Base-by-base conservation (phyloP, 2,113 vertebrate species). In the Potamarius usumacintae region DNA sequence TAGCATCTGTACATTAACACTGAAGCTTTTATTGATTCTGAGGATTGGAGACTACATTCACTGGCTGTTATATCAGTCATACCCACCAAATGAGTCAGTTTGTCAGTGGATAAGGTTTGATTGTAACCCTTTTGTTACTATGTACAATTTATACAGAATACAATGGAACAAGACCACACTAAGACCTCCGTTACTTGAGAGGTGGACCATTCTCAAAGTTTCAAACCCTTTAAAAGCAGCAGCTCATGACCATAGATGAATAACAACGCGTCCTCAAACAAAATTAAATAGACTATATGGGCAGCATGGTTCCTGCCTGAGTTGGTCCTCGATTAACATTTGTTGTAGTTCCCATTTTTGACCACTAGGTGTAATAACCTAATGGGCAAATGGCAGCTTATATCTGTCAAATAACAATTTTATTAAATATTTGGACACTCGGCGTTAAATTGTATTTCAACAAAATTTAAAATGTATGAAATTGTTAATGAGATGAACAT, bases 1-100 rank as follows among this genome's bases (percentile, higher is more conserved):
- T 2, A 82, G 30, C 18, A 17, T 63, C 34, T 25, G 11, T 42
- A 82, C 48, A 84, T 57, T 57, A 69, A 30, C 15, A 27, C 72
- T 5, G 72, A 84, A 72, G 83, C 52, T 69, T 84, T 34, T 72
- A 84, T 84, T 84, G 83, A 84, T 57, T 84, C 15, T 55, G 22
- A 30, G 8, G 63, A 15, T 30, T 71, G 25, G 60, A 69, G 62
- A n/a, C 12, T 82, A 7, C 8, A 27, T 42, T 60, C 30, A 11
- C 79, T 81, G 27, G 27, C 1, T 27, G 4, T 57, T 27, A 0
- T 8, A 53, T 78, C 50, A 30, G 25, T 8, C 76, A n/a, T 17
- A n/a, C 76, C 25, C 76, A 53, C 12, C 42, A 76, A 76, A 76
- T 72, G 3, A 2, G 30, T 72, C 7, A 42, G 67, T 30, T 34